Conservation (phyloP, 2,888 invertebrate species). For the Catocala nupta region DNA sequence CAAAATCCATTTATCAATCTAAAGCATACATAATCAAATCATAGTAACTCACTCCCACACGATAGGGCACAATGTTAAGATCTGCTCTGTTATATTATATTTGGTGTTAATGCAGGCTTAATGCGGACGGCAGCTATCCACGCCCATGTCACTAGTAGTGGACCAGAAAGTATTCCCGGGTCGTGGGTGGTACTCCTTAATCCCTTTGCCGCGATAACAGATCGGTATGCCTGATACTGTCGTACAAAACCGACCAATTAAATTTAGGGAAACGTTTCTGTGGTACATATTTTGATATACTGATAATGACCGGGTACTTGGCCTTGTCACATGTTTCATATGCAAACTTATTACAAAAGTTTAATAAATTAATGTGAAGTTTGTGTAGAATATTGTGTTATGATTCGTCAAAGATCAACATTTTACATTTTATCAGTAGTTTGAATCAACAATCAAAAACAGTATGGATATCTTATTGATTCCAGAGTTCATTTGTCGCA, state of each 20-base stretch:
- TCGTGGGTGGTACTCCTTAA: constrained; percentile 39
- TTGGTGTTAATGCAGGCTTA: constrained; percentile 52
- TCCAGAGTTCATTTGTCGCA: too few relatives aligned
- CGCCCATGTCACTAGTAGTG: constrained; percentile 49
- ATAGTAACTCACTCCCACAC: not conserved
- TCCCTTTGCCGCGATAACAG: constrained; percentile 43
- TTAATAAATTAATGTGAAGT: not conserved
- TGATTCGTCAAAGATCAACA: too few relatives aligned
- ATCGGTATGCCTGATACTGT: constrained; percentile 41
- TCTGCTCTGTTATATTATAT: constrained; percentile 40
- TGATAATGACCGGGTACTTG: not conserved
- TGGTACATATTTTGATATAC: constrained; percentile 17
- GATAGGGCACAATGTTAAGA: not conserved
- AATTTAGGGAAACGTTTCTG: constrained; percentile 40
- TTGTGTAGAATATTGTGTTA: too few relatives aligned
- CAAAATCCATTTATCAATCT: too few relatives aligned
- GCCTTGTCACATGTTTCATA: not conserved
- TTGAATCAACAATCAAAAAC: too few relatives aligned
- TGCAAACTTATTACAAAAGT: not conserved
- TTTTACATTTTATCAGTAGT: too few relatives aligned
- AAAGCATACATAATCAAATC: not conserved
- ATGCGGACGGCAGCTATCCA: constrained; percentile 48
- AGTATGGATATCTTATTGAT: too few relatives aligned
- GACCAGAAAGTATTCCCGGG: constrained; percentile 32
- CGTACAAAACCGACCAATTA: constrained; percentile 41